Percentiles rank a stretch among this genome's conserved stretches.
Evolutionary conservation across 2,888 invertebrate species (phyloP).

Genomic region (Saturnia pavonia): DNA sequence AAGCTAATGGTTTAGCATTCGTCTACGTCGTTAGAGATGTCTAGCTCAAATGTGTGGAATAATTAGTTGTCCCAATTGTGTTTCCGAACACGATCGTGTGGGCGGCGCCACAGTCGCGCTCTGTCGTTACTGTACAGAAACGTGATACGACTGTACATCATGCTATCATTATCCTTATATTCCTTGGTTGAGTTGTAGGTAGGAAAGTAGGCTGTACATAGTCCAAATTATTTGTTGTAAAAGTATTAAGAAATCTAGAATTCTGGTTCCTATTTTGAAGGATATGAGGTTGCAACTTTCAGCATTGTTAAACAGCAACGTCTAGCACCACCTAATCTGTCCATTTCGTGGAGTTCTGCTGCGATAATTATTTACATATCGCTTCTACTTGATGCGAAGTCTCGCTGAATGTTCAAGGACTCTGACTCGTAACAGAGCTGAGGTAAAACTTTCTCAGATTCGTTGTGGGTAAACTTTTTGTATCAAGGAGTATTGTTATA

Average conservation of each 20-base stretch:
- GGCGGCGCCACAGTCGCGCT: conserved; percentile 2
- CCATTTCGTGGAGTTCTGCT: no score
- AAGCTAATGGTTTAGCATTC: conserved; percentile 10
- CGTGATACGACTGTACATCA: conserved; percentile 8
- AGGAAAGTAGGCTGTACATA: background rate
- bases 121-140: conserved; percentile 8
- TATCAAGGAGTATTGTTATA: background rate
- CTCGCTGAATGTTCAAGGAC: background rate
- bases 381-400: no score
- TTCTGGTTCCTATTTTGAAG: background rate
- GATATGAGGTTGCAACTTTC: background rate
- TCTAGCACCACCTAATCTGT: no score
- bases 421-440: no score
- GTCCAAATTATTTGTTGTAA: background rate
- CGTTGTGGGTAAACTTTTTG: no score
- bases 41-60: conserved; percentile 9
- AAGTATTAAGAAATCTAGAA: background rate
- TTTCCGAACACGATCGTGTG: conserved; percentile 8
- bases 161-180: background rate
- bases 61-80: conserved; percentile 5
- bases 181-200: background rate
- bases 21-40: conserved; percentile 10
- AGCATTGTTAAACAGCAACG: background rate
- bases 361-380: background rate
- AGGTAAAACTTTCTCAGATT: no score